Evolutionary conservation across 2,888 invertebrate species (phyloP), one percentile per base, ranked within the genome.

Genomic region (Chrysomela aeneicollis): DNA sequence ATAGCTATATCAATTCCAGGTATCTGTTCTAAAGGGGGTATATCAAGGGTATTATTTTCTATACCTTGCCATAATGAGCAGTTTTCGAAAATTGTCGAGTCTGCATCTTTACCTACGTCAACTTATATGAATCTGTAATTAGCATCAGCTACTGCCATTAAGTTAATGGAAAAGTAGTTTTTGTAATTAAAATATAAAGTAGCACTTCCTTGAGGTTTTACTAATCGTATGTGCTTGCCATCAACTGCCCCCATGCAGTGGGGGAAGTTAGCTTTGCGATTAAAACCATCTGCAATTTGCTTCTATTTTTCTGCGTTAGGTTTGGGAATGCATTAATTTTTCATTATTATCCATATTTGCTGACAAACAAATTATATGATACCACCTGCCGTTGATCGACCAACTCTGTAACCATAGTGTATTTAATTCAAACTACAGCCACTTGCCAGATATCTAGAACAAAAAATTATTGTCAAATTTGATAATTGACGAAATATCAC

Each of bases 91-190:
- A 54, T 54, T 54, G 54, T 54, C 35, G 54, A 54, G 8, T 54
- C 54, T 54, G 54, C 54, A 21, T 54, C 37, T 54, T 54, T 37
- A 21, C 54, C 54, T 32, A 54, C 54, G 15, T 54, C 54, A 19
- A 54, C 54, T 46, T 63, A 69, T 59, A 70, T 57, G 58, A 74
- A 74, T 61, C 71, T 66, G 61, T 68, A 73, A 59, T 62, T 47
- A 32, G 71, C 63, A 66, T 73, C 72, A 59, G 61, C 64, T 32
- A 70, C 53, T 35, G 71, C 73, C 67, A 73, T 59, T 47, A 73
- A 68, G 47, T 72, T 68, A 18, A 71, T 66, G 35, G 71, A 60
- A 60, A 60, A 60, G 46, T 60, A 60, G 18, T 49, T 21, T 60
- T 53, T 60, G 53, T 60, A 46, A 60, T 53, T 60, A 21, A 52